Conservation (phyloP, 2,113 vertebrate species). For the Potamarius usumacintae region DNA sequence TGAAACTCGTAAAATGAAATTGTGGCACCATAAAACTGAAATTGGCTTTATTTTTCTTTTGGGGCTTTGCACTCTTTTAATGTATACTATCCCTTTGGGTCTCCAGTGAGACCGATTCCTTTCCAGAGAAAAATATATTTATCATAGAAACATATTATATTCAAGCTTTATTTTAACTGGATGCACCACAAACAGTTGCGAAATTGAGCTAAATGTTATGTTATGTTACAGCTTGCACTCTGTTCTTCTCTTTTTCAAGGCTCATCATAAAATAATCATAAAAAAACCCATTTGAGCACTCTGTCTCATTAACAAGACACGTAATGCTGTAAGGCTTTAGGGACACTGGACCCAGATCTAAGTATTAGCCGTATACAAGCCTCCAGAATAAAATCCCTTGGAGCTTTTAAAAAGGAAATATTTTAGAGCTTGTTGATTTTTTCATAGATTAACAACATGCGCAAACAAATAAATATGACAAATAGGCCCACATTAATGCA, state of each 20-base stretch:
- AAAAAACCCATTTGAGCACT: not conserved
- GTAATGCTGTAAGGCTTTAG: not conserved
- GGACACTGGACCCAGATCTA: not conserved
- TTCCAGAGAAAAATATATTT: not conserved
- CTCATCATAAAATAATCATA: not conserved
- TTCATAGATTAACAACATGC: not conserved
- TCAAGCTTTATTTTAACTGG: not conserved
- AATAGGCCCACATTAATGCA: not conserved
- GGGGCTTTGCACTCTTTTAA: conserved; percentile 2
- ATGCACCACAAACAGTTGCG: not conserved
- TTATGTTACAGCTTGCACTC: not conserved
- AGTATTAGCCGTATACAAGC: not conserved
- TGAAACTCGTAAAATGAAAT: conserved; percentile 46
- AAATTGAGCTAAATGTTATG: not conserved
- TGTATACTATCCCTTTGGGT: conserved; percentile 13
- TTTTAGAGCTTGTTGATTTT: not conserved
- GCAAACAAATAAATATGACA: conserved; percentile 22
- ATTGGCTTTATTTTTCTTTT: conserved; percentile 23
- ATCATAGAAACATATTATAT: not conserved
- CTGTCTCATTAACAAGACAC: not conserved
- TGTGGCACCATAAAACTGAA: conserved; percentile 29
- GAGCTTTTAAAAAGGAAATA: not conserved
- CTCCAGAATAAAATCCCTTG: not conserved
- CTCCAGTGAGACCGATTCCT: conserved; percentile 7
- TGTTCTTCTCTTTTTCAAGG: not conserved